These are phyloP conservation scores for Hemichromis elongatus DNA, from an alignment of 2,113 vertebrate genomes.

Conservation along the genomic window DNA sequence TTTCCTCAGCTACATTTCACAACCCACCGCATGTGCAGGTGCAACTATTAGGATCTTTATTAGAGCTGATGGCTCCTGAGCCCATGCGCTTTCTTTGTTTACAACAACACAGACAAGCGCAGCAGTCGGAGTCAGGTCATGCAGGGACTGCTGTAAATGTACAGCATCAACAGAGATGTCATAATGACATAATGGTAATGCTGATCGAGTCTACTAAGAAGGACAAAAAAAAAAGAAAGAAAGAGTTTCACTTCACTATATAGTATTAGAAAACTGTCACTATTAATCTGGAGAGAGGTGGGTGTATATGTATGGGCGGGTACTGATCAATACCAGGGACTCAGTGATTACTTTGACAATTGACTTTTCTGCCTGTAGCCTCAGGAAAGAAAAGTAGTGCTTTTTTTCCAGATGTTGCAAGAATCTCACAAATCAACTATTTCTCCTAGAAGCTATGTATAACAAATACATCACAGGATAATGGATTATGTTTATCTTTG, in stretches of 20 bases:
- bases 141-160: neutral
- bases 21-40: neutral
- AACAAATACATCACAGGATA: neutral
- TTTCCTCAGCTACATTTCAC: neutral
- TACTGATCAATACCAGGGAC: constrained; percentile 47
- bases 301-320: neutral
- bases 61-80: neutral
- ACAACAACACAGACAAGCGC: neutral
- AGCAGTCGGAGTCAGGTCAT: neutral
- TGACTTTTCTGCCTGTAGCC: neutral
- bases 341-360: constrained; percentile 29
- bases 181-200: neutral
- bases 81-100: neutral
- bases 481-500: neutral
- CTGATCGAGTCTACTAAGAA: neutral
- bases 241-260: neutral
- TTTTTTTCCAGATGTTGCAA: neutral
- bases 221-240: neutral
- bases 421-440: neutral
- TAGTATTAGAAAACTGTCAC: neutral
- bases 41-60: constrained; percentile 5
- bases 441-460: neutral
- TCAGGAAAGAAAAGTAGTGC: neutral
- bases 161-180: neutral
- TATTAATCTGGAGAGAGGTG: neutral